Base-by-base conservation (phyloP, 1,140 invertebrate species). In the Tetramorium parvispinum region DNA sequence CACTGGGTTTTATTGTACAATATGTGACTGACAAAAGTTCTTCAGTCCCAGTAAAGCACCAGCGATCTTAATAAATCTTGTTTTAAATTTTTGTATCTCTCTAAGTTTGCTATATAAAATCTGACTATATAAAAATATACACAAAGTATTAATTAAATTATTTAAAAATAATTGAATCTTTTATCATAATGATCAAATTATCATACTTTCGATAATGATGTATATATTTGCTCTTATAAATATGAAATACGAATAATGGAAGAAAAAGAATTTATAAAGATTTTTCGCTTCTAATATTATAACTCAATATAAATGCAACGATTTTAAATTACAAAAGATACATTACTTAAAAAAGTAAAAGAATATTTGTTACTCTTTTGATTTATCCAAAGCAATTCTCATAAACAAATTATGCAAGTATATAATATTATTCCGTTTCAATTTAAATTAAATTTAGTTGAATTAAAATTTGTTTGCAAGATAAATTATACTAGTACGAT, bases 1-100 rank as follows among this genome's bases (percentile, higher is more conserved):
- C 91, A 93, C 89, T 90, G 89, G 91, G 91, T 85, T 89, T 88
- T 90, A 92, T 87, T 86, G 88, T 91, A 87, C 87, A 81, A 66
- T 91, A 76, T 85, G 65, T 49, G 85, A 87, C 85, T 91, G 90
- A 70, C 46, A 61, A 49, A 82, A 59, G 78, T 91, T 78, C 66
- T 71, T 68, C 85, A 86, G 83, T 75, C 32, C 11, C 83, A 63
- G 46, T 81, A 81, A 81, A 68, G 49, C 51, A 81, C 13, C 77
- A 81, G 24, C 13, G 16, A 81, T 6, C 5, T 82, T 70, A 82
- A 71, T 57, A 13, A 82, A 71, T 8, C 65, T 49, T 2, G n/a
- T 77, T 77, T 77, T 24, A 49, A 78, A 53, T 43, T 85, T 65
- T 53, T 27, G 11, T 40, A 40, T 65, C 32, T 32, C 32, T 32